Base-by-base conservation (phyloP, 2,888 invertebrate genomes). In the Norana najaformis region DNA sequence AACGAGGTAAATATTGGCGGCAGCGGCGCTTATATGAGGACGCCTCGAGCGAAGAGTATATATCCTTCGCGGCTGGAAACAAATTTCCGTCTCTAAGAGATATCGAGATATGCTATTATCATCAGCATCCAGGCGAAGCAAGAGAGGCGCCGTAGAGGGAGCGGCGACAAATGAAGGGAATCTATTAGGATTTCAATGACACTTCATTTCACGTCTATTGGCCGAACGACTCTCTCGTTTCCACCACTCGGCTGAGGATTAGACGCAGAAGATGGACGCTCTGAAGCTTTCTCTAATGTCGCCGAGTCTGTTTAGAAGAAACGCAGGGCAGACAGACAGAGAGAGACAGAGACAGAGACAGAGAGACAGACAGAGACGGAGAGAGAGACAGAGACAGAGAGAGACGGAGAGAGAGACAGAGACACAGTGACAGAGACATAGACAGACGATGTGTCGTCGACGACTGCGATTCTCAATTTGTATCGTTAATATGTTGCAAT, bases 1-100 rank as follows among this genome's bases (percentile, higher is more conserved):
- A 69, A 69, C 69, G 69, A 69, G 69, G 69, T 69, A 69, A 69
- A 69, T 69, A 69, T 69, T 69, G 69, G 69, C 69, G n/a, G 69
- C 30, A 30, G n/a, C 30, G 69, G 69, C 30, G 69, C 30, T n/a
- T 30, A 69, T 69, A n/a, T n/a, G 69, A n/a, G 69, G 30, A 11
- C 69, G 69, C 69, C 69, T 69, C 69, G 11, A 69, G 69, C 69
- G 69, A 69, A 1, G n/a, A 69, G n/a, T n/a, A 69, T 16, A 69
- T n/a, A 69, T 69, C 69, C 4, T 16, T 16, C 8, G 69, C 69
- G 8, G n/a, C 69, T n/a, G 69, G 69, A 69, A n/a, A 69, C 69
- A 69, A 69, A 69, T 69, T 69, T 13, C 69, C 69, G n/a, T 69
- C 69, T 69, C 8, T 69, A 69, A 30, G n/a, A 69, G 69, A 69